A percentile compares a stretch with the other conserved stretches of the same genome.
Conservation (phyloP, 2,888 invertebrate genomes). For the Ennomos erosarius region DNA sequence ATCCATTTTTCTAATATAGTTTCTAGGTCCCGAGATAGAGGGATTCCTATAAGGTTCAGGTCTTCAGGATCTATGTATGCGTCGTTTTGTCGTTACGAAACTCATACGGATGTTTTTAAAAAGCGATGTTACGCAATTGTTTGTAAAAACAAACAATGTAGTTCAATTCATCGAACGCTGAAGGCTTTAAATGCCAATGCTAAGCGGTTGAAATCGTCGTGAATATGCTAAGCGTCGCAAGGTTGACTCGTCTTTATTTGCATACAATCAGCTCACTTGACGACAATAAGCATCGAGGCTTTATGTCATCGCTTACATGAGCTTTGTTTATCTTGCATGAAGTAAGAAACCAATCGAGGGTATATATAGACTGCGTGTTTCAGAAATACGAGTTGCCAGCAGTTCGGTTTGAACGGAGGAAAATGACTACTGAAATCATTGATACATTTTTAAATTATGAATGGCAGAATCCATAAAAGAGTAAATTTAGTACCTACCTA, state of each 20-base stretch:
- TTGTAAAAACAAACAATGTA: conserved; percentile 21
- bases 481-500: too few species aligned
- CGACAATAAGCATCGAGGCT: conserved; percentile 43
- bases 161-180: conserved; percentile 40
- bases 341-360: not conserved
- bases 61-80: too few species aligned
- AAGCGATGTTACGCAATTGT: conserved; percentile 5
- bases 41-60: too few species aligned
- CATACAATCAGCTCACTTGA: conserved; percentile 71
- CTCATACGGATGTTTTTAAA: conserved; percentile 17
- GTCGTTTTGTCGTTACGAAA: conserved; percentile 6
- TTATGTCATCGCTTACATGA: conserved; percentile 32
- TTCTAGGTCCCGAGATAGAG: too few species aligned
- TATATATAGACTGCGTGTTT: too few species aligned
- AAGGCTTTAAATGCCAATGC: conserved; percentile 51
- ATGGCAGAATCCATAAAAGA: too few species aligned
- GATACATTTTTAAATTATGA: too few species aligned
- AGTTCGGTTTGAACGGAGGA: too few species aligned
- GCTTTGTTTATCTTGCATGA: conserved; percentile 26
- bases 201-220: conserved; percentile 55
- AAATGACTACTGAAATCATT: too few species aligned
- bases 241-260: conserved; percentile 59
- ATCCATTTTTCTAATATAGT: too few species aligned
- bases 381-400: too few species aligned
- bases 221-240: conserved; percentile 64